phyloP scores from a whole-genome alignment of 53 echinoderm and acorn worm species.

The Henricia sp. region DNA sequence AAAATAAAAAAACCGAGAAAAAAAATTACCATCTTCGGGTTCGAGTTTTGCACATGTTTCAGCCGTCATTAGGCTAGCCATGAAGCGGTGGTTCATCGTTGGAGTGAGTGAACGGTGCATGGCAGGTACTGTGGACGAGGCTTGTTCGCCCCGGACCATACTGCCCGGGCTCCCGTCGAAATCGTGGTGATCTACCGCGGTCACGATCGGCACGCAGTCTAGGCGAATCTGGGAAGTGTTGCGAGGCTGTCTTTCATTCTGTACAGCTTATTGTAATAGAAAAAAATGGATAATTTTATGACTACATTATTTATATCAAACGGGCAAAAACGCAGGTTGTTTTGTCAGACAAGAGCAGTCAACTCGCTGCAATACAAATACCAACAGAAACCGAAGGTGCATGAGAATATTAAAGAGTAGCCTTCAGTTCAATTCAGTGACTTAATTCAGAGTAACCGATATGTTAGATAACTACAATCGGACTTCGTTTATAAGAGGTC shows the following conservation, averaged over 20 bases:
- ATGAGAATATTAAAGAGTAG: no score
- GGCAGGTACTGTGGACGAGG: constrained; percentile 63
- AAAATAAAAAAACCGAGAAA: no score
- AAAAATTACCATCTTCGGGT: constrained; percentile 82
- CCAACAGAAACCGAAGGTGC: no score
- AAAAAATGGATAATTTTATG: not conserved
- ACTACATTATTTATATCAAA: no score
- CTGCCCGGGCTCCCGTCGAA: constrained; percentile 53
- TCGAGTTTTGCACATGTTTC: constrained; percentile 94
- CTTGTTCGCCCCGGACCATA: constrained; percentile 56
- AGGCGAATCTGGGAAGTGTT: constrained; percentile 90
- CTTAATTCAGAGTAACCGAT: no score
- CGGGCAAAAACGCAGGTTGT: no score
- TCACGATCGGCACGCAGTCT: constrained; percentile 83
- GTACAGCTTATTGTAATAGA: constrained; percentile 76
- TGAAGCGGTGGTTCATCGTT: constrained; percentile 92
- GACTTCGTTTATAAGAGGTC: no score
- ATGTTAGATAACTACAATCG: no score
- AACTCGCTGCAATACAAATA: no score
- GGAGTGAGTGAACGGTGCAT: constrained; percentile 63
- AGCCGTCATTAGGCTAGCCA: constrained; percentile 97
- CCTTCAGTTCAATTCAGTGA: no score
- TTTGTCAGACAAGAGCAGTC: no score
- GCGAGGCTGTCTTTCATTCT: constrained; percentile 97
- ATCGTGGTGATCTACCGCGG: constrained; percentile 81